These are phyloP conservation scores for Hydrochoerus hydrochaeris DNA, from an alignment of 2,113 vertebrate genomes.

Conservation along the genomic window DNA sequence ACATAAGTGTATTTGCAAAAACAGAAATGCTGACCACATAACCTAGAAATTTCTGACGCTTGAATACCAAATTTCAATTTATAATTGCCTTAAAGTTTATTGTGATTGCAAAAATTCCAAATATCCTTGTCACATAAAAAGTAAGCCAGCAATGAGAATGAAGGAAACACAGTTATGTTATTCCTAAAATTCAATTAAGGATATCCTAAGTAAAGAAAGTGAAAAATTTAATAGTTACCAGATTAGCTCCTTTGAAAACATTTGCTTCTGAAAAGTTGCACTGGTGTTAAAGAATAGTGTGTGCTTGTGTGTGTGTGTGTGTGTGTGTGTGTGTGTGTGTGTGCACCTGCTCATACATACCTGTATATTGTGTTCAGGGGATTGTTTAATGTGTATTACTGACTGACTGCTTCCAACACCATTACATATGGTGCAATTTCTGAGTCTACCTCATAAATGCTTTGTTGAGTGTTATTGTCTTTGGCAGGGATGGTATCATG, in stretches of 20 bases:
- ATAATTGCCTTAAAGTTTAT: conserved; percentile 35
- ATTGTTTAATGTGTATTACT: neutral
- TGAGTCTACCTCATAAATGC: neutral
- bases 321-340: neutral
- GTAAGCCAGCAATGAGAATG: neutral
- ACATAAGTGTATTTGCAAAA: conserved; percentile 50
- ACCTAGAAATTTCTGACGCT: conserved; percentile 51
- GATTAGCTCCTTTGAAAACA: neutral
- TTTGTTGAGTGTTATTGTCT: neutral
- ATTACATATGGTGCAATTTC: neutral
- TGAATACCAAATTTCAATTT: conserved; percentile 57
- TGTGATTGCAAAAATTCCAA: neutral
- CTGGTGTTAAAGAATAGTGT: neutral
- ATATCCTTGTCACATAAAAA: neutral
- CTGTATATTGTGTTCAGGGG: neutral
- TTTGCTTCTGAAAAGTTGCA: neutral
- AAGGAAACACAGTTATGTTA: neutral
- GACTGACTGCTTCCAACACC: neutral
- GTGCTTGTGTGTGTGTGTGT: neutral
- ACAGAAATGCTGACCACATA: conserved; percentile 59
- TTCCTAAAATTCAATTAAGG: neutral
- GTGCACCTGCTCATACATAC: neutral
- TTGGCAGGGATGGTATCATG: neutral
- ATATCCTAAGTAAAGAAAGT: neutral
- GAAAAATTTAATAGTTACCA: neutral